A percentile compares a stretch with the other conserved stretches of the same genome.
phyloP scores from a whole-genome alignment of 2,797 vertebrate genomes.

The Argyrosomus regius region DNA sequence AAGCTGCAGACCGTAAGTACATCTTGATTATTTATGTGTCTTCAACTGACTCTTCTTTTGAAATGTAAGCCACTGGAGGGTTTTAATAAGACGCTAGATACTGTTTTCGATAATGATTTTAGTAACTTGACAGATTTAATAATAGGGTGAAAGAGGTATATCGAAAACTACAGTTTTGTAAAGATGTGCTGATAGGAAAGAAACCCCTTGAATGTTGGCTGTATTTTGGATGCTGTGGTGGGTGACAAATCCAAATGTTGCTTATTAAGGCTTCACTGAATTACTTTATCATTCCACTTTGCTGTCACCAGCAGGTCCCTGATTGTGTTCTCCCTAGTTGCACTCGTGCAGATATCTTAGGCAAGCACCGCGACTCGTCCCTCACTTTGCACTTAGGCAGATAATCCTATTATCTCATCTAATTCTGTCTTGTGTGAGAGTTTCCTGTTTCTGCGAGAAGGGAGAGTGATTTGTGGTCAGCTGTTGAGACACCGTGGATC shows the following conservation, averaged over 20 bases:
- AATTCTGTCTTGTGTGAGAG: constrained; percentile 81
- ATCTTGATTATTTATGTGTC: constrained; percentile 1
- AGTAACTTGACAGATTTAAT: not conserved
- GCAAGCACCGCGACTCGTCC: constrained; percentile 46
- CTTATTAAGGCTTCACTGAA: not conserved
- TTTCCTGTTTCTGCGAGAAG: constrained; percentile 75
- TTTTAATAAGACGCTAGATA: not conserved
- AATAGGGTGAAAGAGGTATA: not conserved
- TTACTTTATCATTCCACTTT: constrained; percentile 9
- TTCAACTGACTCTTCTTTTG: not conserved
- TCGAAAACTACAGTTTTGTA: not conserved
- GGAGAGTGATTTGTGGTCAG: constrained; percentile 70
- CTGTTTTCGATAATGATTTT: not conserved
- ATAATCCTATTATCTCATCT: constrained; percentile 86
- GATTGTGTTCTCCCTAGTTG: constrained; percentile 34
- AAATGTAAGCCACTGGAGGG: not conserved
- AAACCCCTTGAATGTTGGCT: not conserved
- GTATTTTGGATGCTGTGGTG: not conserved
- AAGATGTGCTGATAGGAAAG: not conserved
- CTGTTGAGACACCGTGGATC: constrained; percentile 48
- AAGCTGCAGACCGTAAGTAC: constrained; percentile 97
- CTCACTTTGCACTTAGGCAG: constrained; percentile 72
- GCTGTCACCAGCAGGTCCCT: constrained; percentile 20
- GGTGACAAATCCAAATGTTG: not conserved
- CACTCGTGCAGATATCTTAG: constrained; percentile 46